phyloP scores from a whole-genome alignment of 2,888 invertebrate species.

The Biston betularia region DNA sequence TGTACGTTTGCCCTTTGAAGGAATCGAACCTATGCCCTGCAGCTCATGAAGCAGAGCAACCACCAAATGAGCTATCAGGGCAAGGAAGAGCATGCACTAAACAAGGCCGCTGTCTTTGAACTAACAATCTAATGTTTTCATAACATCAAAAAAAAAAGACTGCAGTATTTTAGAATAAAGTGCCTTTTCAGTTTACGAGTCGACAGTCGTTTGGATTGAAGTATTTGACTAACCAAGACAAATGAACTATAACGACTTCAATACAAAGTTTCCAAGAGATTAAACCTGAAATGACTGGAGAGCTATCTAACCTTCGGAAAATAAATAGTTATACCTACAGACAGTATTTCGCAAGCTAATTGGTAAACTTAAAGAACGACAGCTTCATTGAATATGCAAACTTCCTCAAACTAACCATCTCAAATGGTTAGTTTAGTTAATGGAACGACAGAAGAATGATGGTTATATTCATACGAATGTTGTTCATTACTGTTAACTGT shows the following conservation, averaged over 20 bases:
- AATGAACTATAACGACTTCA: not conserved
- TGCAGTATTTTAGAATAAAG: no score
- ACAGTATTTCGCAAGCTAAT: constrained; percentile 15
- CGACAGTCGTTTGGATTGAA: not conserved
- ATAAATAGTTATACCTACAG: not conserved
- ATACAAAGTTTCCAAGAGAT: not conserved
- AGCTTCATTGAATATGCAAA: constrained; percentile 30
- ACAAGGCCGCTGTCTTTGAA: no score
- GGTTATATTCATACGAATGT: constrained; percentile 36
- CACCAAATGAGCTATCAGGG: no score
- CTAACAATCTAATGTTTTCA: no score
- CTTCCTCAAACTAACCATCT: constrained; percentile 25
- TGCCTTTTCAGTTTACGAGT: no score
- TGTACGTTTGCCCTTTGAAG: no score
- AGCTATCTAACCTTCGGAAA: not conserved
- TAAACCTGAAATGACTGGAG: not conserved
- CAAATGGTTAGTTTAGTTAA: constrained; percentile 33
- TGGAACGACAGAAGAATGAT: constrained; percentile 26
- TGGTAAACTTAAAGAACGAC: constrained; percentile 13
- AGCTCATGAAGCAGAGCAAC: no score
- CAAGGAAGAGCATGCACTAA: no score
- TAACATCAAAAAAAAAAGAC: no score
- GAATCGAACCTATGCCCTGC: no score
- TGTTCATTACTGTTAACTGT: constrained; percentile 45
- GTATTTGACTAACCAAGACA: not conserved